These are phyloP conservation scores for Sylvilagus bachmani DNA, from an alignment of 2,113 vertebrate species.

Conservation along the genomic window DNA sequence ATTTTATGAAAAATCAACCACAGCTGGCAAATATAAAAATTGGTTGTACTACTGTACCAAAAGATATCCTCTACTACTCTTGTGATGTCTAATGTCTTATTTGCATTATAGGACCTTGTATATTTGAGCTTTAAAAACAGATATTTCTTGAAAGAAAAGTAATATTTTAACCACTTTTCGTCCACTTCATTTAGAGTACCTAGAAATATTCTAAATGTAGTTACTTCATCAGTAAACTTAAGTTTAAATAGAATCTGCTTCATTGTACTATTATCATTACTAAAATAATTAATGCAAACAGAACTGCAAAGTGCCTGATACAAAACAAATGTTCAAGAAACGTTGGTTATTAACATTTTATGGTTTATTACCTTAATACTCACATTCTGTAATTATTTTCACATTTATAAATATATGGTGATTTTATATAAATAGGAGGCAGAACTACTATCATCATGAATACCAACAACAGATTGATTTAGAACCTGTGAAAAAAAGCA, in stretches of 20 bases:
- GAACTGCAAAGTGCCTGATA: not conserved
- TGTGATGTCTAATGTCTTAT: not conserved
- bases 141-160: not conserved
- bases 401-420: not conserved
- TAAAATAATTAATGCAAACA: not conserved
- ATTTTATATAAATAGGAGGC: not conserved
- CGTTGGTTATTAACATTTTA: not conserved
- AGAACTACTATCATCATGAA: not conserved
- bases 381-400: not conserved
- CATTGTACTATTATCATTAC: not conserved
- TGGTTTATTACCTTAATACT: not conserved
- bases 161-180: slow-evolving; percentile 41
- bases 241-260: not conserved
- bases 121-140: not conserved
- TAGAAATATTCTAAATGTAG: not conserved
- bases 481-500: not conserved
- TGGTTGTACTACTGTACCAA: not conserved
- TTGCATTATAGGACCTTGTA: not conserved
- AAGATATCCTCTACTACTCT: not conserved
- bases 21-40: not conserved
- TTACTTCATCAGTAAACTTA: not conserved
- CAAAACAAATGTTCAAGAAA: not conserved
- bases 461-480: not conserved
- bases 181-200: not conserved
- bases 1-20: not conserved